phyloP scores from a whole-genome alignment of 2,888 invertebrate species.

The Drosophila limbata region DNA sequence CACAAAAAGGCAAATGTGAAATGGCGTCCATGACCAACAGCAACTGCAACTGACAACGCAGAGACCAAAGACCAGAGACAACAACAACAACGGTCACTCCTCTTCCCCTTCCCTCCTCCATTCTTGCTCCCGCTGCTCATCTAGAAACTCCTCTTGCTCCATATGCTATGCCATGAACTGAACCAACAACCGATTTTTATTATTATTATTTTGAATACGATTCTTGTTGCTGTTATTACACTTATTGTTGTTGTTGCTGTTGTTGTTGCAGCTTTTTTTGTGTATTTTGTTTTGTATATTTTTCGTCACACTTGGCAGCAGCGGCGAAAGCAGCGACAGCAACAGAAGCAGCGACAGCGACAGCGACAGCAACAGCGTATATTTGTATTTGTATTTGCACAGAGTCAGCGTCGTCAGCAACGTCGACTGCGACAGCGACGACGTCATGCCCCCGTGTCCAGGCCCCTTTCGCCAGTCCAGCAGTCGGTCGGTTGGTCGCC shows the following conservation, averaged over 20 bases:
- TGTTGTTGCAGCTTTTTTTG: slow-evolving; percentile 57
- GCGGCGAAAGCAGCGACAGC: slow-evolving; percentile 40
- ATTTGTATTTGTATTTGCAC: slow-evolving; percentile 70
- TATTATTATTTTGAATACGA: slow-evolving; percentile 80
- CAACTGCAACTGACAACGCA: slow-evolving; percentile 56
- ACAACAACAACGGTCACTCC: slow-evolving; percentile 53
- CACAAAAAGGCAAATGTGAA: slow-evolving; percentile 70
- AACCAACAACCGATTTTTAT: slow-evolving; percentile 76
- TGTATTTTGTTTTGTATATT: slow-evolving; percentile 80
- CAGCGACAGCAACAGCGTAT: slow-evolving; percentile 45
- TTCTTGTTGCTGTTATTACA: slow-evolving; percentile 70
- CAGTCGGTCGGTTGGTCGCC: slow-evolving; percentile 39
- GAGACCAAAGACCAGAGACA: slow-evolving; percentile 46
- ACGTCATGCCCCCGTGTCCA: slow-evolving; percentile 59
- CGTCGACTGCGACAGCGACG: slow-evolving; percentile 46
- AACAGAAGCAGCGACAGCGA: slow-evolving; percentile 39
- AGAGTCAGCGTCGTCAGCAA: slow-evolving; percentile 48
- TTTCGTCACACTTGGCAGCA: slow-evolving; percentile 80
- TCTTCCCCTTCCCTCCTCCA: slow-evolving; percentile 15
- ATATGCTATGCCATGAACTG: slow-evolving; percentile 65
- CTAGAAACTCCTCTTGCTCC: slow-evolving; percentile 38
- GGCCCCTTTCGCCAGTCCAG: slow-evolving; percentile 38
- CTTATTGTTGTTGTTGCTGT: slow-evolving; percentile 63
- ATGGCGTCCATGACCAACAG: slow-evolving; percentile 76
- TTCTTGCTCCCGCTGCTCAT: slow-evolving; percentile 2